phyloP scores from a whole-genome alignment of 2,888 invertebrate genomes.

The Morinoia aosen region DNA sequence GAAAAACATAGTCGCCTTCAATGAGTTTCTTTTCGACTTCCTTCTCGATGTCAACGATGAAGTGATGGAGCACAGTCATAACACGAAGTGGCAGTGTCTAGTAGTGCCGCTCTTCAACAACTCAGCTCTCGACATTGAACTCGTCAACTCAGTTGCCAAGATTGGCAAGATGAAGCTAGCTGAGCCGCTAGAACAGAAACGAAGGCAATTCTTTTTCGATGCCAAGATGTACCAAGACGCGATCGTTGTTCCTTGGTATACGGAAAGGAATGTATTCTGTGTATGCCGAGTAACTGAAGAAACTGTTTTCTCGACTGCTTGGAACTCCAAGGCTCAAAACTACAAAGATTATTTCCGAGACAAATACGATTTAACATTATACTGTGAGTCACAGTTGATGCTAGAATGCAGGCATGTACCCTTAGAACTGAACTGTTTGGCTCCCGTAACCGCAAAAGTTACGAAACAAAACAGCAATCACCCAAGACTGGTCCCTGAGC shows the following conservation, averaged over 20 bases:
- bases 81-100: constrained; percentile 66
- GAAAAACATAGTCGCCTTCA: constrained; percentile 77
- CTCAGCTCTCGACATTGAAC: constrained; percentile 73
- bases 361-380: constrained; percentile 81
- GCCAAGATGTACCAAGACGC: constrained; percentile 78
- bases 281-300: constrained; percentile 72
- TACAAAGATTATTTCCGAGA: constrained; percentile 83
- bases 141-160: constrained; percentile 15
- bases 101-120: constrained; percentile 72
- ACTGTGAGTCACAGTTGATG: constrained; percentile 81
- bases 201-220: constrained; percentile 52
- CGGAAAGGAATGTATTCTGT: constrained; percentile 70
- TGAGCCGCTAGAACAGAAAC: background rate
- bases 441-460: constrained; percentile 71
- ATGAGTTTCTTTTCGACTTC: constrained; percentile 82
- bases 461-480: background rate
- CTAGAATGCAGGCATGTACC: constrained; percentile 84
- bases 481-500: constrained; percentile 85
- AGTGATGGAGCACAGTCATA: constrained; percentile 70
- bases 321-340: constrained; percentile 69
- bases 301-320: constrained; percentile 80
- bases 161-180: background rate
- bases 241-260: constrained; percentile 67
- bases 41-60: constrained; percentile 76
- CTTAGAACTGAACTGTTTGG: constrained; percentile 77